phyloP scores from a whole-genome alignment of 1,140 invertebrate genomes.

The Macrobrachium rosenbergii region DNA sequence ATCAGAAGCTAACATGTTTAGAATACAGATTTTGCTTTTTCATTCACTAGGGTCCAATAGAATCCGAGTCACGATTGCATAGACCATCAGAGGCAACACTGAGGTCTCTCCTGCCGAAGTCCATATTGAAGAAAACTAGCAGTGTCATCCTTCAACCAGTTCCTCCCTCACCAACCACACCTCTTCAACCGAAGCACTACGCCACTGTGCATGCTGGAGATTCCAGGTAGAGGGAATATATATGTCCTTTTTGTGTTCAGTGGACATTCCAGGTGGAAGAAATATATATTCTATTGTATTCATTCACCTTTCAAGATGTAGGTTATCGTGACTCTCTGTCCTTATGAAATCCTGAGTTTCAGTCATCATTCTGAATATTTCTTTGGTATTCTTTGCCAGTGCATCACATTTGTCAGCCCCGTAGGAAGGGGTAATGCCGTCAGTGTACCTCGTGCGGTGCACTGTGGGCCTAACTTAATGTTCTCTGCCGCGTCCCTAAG shows the following conservation, averaged over 20 bases:
- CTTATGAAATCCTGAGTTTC: no score
- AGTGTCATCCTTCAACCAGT: constrained; percentile 81
- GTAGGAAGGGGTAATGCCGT: no score
- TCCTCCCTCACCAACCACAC: constrained; percentile 77
- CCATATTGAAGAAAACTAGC: constrained; percentile 92
- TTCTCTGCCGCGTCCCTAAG: no score
- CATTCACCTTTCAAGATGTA: neutral
- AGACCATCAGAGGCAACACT: neutral
- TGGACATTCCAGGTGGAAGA: no score
- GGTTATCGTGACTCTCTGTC: neutral
- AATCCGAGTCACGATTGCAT: constrained; percentile 15
- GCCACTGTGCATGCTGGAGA: constrained; percentile 88
- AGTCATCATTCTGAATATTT: neutral
- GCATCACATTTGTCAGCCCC: no score
- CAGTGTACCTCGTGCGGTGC: no score
- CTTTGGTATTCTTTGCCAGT: no score
- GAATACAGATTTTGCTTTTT: neutral
- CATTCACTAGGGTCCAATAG: no score
- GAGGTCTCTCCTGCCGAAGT: constrained; percentile 80
- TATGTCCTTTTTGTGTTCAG: no score
- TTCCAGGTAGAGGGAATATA: constrained; percentile 76
- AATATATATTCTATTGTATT: constrained; percentile 53
- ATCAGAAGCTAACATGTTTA: no score
- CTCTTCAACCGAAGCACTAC: constrained; percentile 73
- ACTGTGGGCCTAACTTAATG: no score